Evolutionary conservation across 2,888 invertebrate genomes (phyloP), one percentile per base, ranked within the genome.

Genomic region (Drosophila gaucha): DNA sequence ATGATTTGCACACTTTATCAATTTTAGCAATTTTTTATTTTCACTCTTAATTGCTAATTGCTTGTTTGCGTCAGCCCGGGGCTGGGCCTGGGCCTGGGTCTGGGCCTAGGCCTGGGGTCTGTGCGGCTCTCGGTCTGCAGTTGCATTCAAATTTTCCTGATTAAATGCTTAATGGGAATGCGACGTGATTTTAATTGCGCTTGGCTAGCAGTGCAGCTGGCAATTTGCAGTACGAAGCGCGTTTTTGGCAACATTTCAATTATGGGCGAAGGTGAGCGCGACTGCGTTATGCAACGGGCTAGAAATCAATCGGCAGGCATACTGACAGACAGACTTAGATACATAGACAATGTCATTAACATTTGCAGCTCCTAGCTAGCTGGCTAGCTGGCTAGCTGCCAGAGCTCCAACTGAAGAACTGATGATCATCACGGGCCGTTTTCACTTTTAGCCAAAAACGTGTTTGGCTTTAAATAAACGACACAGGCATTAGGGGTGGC

Each of bases 61-160:
- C 66, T 63, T 74, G 74, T 78, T 82, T 85, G 67, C 82, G 82
- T 85, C 82, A 82, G 73, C 41, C 50, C 20, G 12, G 18, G 41
- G 1, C 24, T 28, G 28, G 12, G 43, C 9, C 43, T 43, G 36
- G 16, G 28, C 4, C 16, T 44, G 52, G 36, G 18, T 4, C 14
- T 30, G 41, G 30, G 43, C 1, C 12, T 24, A 12, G 18, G 46
- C 14, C 30, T 47, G 30, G 41, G 46, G 16, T 12, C 16, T 3
- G 6, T 43, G 43, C 26, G 43, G 18, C 35, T 26, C 30, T 39
- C 20, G 26, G 24, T 35, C 60, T 51, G 76, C 58, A 59, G 74
- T 71, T 85, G 82, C 85, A 82, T 82, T 82, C 85, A 82, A 82
- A 82, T 82, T 82, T 82, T 77, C 71, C 82, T 85, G 71, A 85